Conservation (phyloP, 2,113 vertebrate genomes). For the Corythoichthys intestinalis region DNA sequence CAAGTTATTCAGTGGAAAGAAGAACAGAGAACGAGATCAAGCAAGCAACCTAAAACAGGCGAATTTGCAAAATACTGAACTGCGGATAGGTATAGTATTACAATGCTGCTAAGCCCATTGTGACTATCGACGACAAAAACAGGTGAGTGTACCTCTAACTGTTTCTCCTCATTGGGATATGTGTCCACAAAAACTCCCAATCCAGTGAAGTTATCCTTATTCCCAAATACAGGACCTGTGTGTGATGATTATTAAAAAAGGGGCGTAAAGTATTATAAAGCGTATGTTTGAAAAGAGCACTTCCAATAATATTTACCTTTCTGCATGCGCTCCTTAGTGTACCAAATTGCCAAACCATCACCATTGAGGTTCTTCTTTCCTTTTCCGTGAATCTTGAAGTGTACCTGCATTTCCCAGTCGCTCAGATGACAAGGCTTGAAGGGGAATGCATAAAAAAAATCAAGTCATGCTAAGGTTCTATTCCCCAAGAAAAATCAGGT, state of each 20-base stretch:
- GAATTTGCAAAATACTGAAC: not conserved
- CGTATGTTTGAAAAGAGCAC: not conserved
- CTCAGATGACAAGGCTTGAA: constrained; percentile 86
- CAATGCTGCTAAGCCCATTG: not conserved
- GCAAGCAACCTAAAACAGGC: not conserved
- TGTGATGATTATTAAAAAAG: constrained; percentile 3
- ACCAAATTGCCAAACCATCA: constrained; percentile 92
- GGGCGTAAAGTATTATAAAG: not conserved
- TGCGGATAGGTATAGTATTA: not conserved
- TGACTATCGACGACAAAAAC: not conserved
- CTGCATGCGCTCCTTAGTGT: constrained; percentile 92
- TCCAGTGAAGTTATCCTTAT: constrained; percentile 91
- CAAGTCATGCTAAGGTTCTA: no score
- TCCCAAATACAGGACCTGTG: constrained; percentile 93
- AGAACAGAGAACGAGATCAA: not conserved
- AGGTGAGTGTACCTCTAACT: constrained; percentile 79
- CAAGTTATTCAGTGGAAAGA: no score
- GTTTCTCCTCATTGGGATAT: constrained; percentile 96
- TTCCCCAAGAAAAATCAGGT: no score
- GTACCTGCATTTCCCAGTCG: constrained; percentile 97
- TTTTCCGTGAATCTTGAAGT: constrained; percentile 92
- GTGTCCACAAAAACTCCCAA: constrained; percentile 96
- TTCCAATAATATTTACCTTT: constrained; percentile 67
- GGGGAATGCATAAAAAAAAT: constrained; percentile 1
- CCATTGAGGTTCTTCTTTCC: constrained; percentile 98